Conservation (phyloP, 2,797 vertebrate genomes). For the Microtus californicus region DNA sequence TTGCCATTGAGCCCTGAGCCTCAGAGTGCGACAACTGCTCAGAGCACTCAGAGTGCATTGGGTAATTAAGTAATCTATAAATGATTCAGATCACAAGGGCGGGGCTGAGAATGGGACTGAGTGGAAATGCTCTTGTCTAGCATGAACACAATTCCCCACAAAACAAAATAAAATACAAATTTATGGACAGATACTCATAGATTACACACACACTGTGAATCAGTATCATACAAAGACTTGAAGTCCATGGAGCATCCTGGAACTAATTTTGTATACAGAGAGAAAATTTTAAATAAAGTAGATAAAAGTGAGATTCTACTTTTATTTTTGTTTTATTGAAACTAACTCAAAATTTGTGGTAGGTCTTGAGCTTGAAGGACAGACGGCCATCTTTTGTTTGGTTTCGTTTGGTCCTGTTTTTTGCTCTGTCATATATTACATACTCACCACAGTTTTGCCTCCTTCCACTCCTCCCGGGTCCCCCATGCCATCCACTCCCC, state of each 20-base stretch:
- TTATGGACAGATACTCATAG: background rate
- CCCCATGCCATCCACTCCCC: background rate
- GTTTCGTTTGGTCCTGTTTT: background rate
- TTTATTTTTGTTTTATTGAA: slow-evolving; percentile 41
- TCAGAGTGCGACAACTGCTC: background rate
- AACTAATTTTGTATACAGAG: background rate
- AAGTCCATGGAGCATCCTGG: background rate
- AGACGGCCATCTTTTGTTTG: background rate
- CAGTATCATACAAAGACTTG: background rate
- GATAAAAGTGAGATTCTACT: background rate
- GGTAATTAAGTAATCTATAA: background rate
- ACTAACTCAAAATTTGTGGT: background rate
- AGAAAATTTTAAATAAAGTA: background rate
- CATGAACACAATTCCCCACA: background rate
- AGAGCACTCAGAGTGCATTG: too few species aligned
- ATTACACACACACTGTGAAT: background rate
- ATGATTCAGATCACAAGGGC: background rate
- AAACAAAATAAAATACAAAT: background rate
- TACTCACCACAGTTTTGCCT: background rate
- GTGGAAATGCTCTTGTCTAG: background rate
- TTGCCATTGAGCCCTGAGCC: background rate
- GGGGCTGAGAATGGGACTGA: background rate
- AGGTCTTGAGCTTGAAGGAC: background rate
- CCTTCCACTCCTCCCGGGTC: background rate
- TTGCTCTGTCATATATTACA: background rate